phyloP scores from a whole-genome alignment of 1,140 invertebrate species.

The Drosophila prosaltans region DNA sequence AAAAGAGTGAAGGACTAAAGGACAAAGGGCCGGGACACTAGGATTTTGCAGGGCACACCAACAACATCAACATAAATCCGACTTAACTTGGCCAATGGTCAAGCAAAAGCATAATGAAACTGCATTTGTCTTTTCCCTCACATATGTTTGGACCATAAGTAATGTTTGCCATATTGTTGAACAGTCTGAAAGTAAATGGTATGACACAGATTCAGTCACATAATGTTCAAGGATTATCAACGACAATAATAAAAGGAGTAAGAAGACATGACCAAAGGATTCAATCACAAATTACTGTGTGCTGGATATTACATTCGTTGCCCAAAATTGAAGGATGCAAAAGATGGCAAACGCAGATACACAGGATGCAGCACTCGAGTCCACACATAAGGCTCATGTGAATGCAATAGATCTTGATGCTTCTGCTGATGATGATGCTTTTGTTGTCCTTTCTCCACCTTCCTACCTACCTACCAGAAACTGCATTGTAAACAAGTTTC shows the following conservation, averaged over 20 bases:
- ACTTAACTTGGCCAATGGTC: conserved; percentile 25
- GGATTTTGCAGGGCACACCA: conserved; percentile 1
- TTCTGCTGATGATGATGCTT: conserved; percentile 11
- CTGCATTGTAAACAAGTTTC: conserved; percentile 17
- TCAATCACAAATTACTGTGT: not conserved
- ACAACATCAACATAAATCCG: conserved; percentile 31
- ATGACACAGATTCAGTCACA: not conserved
- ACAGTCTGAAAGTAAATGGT: not conserved
- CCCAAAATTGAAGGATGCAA: not conserved
- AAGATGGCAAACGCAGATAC: not conserved
- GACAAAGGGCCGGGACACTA: not conserved
- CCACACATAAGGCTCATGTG: not conserved
- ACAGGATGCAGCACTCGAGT: not conserved
- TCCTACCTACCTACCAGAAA: not conserved
- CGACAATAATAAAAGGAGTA: not conserved
- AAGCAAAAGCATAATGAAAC: conserved; percentile 12
- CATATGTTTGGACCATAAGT: conserved; percentile 1
- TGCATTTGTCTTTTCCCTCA: conserved; percentile 12
- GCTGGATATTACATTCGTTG: not conserved
- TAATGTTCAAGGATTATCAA: not conserved
- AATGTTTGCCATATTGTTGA: conserved; percentile 4
- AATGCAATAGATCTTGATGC: conserved; percentile 18
- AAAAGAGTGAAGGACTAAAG: conserved; percentile 1
- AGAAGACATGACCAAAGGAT: not conserved
- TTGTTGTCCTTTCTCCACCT: not conserved